A percentile compares a stretch with the other conserved stretches of the same genome.
These are phyloP conservation scores for Cryptoblepharus egeriae DNA, from an alignment of 2,797 vertebrate species.

Conservation along the genomic window DNA sequence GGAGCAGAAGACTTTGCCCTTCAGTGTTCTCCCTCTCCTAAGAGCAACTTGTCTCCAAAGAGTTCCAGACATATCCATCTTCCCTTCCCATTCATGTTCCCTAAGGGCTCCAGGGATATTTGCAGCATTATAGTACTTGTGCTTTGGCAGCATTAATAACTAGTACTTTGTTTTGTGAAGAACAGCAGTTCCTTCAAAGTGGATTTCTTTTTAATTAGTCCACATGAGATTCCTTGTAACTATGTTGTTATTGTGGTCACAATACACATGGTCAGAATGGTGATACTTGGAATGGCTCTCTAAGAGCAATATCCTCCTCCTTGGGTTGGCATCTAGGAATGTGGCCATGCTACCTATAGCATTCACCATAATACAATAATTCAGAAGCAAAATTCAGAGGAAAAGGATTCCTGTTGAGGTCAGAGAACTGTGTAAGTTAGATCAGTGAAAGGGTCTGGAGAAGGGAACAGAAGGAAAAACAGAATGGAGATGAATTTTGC, in stretches of 20 bases:
- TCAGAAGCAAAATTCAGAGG: neutral
- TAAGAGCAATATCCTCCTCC: neutral
- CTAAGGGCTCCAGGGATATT: slow-evolving; percentile 13
- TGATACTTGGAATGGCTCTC: slow-evolving; percentile 3
- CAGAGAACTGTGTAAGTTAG: neutral
- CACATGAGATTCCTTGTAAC: neutral
- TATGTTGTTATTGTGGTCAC: slow-evolving; percentile 3
- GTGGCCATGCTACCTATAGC: neutral
- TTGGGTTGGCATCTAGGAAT: neutral
- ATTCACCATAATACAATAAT: neutral
- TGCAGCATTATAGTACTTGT: slow-evolving; percentile 22
- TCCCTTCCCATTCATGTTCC: slow-evolving; percentile 19
- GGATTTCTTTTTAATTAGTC: slow-evolving; percentile 49
- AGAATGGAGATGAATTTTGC: neutral
- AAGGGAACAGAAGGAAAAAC: neutral
- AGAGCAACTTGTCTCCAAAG: slow-evolving; percentile 32
- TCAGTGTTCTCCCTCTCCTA: neutral
- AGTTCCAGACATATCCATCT: slow-evolving; percentile 37
- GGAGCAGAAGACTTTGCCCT: slow-evolving; percentile 37
- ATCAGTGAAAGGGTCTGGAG: neutral
- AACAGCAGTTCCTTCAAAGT: slow-evolving; percentile 50
- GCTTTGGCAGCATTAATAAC: slow-evolving; percentile 40
- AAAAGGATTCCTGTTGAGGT: neutral
- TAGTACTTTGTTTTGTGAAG: slow-evolving; percentile 20
- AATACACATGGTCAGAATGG: neutral